Evolutionary conservation across 2,113 vertebrate genomes (phyloP).

Genomic region (Thymallus thymallus): DNA sequence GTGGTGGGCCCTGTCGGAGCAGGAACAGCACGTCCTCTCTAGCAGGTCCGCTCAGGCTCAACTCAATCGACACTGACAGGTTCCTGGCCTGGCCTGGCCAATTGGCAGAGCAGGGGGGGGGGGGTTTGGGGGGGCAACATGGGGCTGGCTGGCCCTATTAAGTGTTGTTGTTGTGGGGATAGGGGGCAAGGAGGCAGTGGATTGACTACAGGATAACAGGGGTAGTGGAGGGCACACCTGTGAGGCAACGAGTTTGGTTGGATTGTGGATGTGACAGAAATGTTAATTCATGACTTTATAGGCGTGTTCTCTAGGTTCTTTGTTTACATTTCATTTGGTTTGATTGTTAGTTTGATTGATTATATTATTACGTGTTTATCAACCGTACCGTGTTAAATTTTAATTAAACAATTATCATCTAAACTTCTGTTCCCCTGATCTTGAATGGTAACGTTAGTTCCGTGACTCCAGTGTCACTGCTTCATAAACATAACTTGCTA

Average conservation of each 20-base stretch:
- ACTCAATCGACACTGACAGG: slow-evolving; percentile 84
- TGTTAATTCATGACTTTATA: too few species aligned
- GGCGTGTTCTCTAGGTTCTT: neutral
- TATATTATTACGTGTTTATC: neutral
- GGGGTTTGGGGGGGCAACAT: neutral
- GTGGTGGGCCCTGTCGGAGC: slow-evolving; percentile 62
- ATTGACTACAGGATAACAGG: neutral
- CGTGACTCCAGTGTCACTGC: too few species aligned
- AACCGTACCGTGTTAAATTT: neutral
- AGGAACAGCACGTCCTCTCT: slow-evolving; percentile 55
- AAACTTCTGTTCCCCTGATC: too few species aligned
- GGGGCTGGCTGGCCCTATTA: neutral
- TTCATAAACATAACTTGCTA: too few species aligned
- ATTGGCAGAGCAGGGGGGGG: slow-evolving; percentile 72
- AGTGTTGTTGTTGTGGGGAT: neutral
- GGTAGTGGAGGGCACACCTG: neutral
- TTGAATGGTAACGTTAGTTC: too few species aligned
- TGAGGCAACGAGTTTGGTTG: neutral
- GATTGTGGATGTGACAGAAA: too few species aligned
- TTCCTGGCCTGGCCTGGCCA: slow-evolving; percentile 82
- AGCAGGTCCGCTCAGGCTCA: slow-evolving; percentile 74
- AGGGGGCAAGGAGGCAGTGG: too few species aligned
- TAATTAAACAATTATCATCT: neutral
- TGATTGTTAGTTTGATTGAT: neutral
- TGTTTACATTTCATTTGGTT: neutral